Evolutionary conservation across 1,140 invertebrate genomes (phyloP).

Genomic region (Bilobella aurantiaca): DNA sequence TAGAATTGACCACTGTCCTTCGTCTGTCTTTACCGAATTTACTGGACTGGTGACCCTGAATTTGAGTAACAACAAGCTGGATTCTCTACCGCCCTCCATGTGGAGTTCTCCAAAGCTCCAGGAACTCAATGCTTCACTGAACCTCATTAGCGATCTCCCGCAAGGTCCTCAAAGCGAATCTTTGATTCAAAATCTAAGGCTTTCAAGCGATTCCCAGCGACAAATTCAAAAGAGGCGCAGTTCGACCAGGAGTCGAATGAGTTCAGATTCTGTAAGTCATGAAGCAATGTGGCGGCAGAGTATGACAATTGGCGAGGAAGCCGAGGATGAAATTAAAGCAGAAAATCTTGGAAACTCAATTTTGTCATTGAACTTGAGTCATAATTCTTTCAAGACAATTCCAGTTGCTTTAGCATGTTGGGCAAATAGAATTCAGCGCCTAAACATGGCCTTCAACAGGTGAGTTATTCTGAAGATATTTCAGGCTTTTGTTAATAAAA

Average conservation of each 20-base stretch:
- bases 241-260: background rate
- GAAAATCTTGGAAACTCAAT: conserved; percentile 46
- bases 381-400: conserved; percentile 78
- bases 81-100: conserved; percentile 58
- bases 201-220: background rate
- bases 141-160: conserved; percentile 45
- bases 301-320: conserved; percentile 24
- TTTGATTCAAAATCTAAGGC: background rate
- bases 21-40: conserved; percentile 63
- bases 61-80: conserved; percentile 88
- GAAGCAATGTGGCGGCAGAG: conserved; percentile 33
- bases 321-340: background rate
- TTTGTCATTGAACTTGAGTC: conserved; percentile 70
- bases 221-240: background rate
- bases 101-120: conserved; percentile 82
- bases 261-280: background rate
- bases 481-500: background rate
- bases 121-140: conserved; percentile 83
- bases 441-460: conserved; percentile 82
- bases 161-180: background rate
- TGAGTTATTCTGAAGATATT: background rate
- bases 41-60: conserved; percentile 72
- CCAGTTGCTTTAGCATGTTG: conserved; percentile 80
- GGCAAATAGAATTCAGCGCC: conserved; percentile 67
- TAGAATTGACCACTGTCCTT: conserved; percentile 64